These are phyloP conservation scores for Rousettus madagascariensis DNA, from an alignment of 2,797 vertebrate genomes.

Conservation along the genomic window DNA sequence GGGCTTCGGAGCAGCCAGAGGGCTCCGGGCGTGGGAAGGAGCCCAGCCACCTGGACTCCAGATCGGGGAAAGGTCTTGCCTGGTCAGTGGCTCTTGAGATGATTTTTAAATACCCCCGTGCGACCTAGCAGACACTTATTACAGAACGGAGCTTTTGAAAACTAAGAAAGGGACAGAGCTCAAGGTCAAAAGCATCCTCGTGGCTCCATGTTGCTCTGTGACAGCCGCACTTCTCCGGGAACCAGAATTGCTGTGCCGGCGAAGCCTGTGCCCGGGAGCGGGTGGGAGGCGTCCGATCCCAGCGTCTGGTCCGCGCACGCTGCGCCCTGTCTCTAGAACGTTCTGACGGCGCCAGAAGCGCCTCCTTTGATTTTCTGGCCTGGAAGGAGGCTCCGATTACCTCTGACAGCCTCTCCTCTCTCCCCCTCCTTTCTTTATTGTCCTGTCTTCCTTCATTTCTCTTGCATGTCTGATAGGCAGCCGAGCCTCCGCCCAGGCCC, in stretches of 20 bases:
- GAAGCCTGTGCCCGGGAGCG: background rate
- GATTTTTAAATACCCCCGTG: background rate
- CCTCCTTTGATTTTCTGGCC: background rate
- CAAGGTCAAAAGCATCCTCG: background rate
- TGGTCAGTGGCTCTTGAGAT: background rate
- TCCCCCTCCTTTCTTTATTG: background rate
- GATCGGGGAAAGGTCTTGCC: background rate
- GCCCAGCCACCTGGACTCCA: background rate
- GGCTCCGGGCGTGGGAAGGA: background rate
- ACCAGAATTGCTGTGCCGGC: background rate
- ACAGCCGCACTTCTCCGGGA: background rate
- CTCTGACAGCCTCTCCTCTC: conserved; percentile 4
- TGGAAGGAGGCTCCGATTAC: background rate
- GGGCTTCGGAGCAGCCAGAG: background rate
- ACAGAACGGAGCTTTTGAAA: conserved; percentile 3
- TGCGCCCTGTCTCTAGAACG: background rate
- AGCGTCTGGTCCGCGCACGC: background rate
- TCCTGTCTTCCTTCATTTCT: background rate
- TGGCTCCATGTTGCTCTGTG: background rate
- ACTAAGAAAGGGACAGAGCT: background rate
- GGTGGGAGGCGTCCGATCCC: background rate
- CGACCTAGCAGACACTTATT: background rate
- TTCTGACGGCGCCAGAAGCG: background rate
- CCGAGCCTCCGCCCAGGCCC: conserved; percentile 87
- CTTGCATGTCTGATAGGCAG: conserved; percentile 81